phyloP scores from a whole-genome alignment of 2,797 vertebrate genomes.

The Melanotaenia nigrans region DNA sequence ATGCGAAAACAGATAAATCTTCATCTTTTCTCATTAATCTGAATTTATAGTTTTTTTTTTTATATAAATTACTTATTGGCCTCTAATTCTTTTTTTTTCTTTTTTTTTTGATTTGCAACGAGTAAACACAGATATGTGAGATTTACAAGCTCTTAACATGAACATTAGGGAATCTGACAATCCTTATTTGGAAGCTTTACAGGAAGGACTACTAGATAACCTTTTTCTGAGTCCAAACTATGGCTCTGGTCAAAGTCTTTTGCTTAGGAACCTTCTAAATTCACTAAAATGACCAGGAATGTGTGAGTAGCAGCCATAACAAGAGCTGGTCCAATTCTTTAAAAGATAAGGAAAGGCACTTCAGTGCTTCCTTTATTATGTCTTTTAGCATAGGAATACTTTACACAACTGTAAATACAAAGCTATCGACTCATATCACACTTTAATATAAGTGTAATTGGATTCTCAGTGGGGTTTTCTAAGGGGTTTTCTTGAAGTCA shows the following conservation, averaged over 20 bases:
- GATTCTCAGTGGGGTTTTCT: background rate
- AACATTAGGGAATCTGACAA: conserved; percentile 11
- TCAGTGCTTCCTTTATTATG: background rate
- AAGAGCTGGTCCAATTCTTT: background rate
- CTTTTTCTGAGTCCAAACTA: conserved; percentile 21
- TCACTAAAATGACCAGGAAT: too few species aligned
- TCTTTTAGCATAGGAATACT: too few species aligned
- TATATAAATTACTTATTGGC: too few species aligned
- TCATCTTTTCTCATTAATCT: background rate
- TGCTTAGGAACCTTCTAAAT: too few species aligned
- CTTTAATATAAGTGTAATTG: background rate
- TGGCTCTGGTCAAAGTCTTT: background rate
- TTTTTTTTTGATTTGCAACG: conserved; percentile 6
- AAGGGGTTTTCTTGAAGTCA: too few species aligned
- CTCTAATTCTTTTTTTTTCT: background rate
- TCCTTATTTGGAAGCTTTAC: conserved; percentile 17
- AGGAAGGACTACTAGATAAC: conserved; percentile 14
- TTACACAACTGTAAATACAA: background rate
- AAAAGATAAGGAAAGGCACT: background rate
- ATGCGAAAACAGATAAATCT: background rate
- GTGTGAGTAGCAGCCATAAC: background rate
- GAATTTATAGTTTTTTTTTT: background rate
- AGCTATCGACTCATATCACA: background rate
- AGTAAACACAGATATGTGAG: conserved; percentile 6
- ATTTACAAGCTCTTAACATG: background rate